phyloP scores from a whole-genome alignment of 1,140 invertebrate genomes.

The Odontomachus brunneus region DNA sequence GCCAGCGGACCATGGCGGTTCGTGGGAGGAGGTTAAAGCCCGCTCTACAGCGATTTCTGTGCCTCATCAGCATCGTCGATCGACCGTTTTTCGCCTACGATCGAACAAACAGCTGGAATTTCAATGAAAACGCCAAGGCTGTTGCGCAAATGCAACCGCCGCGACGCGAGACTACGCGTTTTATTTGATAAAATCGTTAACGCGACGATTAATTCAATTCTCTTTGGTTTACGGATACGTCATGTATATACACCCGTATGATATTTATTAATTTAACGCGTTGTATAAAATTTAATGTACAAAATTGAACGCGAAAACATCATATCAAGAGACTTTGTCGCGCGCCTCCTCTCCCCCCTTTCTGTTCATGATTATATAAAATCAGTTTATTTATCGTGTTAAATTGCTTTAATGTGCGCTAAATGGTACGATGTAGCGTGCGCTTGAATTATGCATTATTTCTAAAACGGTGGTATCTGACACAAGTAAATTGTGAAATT shows the following conservation, averaged over 20 bases:
- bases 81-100: constrained; percentile 10
- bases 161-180: background rate
- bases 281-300: too few relatives aligned
- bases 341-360: too few relatives aligned
- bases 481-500: background rate
- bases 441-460: constrained; percentile 3
- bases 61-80: constrained; percentile 43
- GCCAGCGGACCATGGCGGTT: constrained; percentile 40
- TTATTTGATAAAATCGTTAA: background rate
- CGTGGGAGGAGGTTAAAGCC: constrained; percentile 67
- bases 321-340: background rate
- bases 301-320: background rate
- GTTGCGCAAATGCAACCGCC: background rate
- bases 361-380: background rate
- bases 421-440: background rate
- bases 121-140: constrained; percentile 9
- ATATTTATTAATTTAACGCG: background rate
- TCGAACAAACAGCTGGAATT: constrained; percentile 14
- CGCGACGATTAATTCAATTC: background rate
- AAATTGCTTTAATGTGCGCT: constrained; percentile 8
- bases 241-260: too few relatives aligned
- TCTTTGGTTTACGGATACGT: background rate
- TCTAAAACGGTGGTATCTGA: background rate
- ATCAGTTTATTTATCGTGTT: constrained; percentile 6
- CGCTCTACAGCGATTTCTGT: constrained; percentile 52